phyloP scores from a whole-genome alignment of 2,888 invertebrate genomes.

The Netelia melanura region DNA sequence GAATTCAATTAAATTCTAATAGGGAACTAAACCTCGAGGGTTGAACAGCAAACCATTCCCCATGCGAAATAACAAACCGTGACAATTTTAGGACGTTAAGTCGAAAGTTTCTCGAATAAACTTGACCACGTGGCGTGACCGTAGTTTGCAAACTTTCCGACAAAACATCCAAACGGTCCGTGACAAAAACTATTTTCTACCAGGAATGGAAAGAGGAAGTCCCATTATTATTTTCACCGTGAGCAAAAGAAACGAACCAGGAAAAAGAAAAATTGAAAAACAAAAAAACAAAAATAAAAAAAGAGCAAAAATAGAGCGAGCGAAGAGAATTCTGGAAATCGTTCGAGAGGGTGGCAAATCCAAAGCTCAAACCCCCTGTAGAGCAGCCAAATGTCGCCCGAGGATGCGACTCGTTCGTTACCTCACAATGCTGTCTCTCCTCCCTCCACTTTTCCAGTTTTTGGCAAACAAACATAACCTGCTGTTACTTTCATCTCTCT shows the following conservation, averaged over 20 bases:
- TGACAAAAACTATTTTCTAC: too few species aligned
- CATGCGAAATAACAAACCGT: too few species aligned
- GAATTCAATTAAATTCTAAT: too few species aligned
- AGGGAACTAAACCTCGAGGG: too few species aligned
- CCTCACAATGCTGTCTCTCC: slow-evolving; percentile 40
- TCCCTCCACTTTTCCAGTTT: slow-evolving; percentile 32
- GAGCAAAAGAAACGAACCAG: neutral
- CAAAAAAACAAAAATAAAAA: neutral
- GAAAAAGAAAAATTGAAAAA: neutral
- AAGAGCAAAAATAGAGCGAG: neutral
- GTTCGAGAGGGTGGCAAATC: slow-evolving; percentile 57
- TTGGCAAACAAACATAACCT: slow-evolving; percentile 42
- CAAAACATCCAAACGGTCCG: too few species aligned
- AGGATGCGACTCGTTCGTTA: slow-evolving; percentile 65
- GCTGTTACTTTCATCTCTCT: slow-evolving; percentile 51
- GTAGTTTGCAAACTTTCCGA: too few species aligned
- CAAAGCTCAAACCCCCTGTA: slow-evolving; percentile 33
- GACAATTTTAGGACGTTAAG: too few species aligned
- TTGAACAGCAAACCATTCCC: too few species aligned
- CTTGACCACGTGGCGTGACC: too few species aligned
- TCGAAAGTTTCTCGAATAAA: too few species aligned
- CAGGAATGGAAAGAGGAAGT: too few species aligned
- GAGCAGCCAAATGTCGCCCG: slow-evolving; percentile 64
- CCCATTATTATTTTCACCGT: too few species aligned
- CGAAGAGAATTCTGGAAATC: slow-evolving; percentile 43